Evolutionary conservation across 2,113 vertebrate genomes (phyloP).

Genomic region (Phoxinus phoxinus): DNA sequence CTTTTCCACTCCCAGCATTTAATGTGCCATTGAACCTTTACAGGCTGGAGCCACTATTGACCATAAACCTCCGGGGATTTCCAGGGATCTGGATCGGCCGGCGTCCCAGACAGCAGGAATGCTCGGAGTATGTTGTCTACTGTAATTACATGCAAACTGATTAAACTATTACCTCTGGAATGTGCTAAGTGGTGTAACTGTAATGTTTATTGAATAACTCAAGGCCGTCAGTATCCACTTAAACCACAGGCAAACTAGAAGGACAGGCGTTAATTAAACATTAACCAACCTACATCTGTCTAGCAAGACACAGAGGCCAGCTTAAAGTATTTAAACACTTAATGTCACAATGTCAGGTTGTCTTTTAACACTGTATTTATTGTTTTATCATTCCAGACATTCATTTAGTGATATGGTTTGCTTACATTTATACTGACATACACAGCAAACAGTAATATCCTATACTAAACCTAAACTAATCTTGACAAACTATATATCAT

Average conservation of each 20-base stretch:
- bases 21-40: neutral
- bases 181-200: neutral
- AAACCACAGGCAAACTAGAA: neutral
- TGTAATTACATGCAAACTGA: conserved; percentile 2
- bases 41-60: neutral
- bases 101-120: conserved; percentile 1
- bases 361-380: neutral
- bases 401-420: neutral
- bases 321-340: neutral
- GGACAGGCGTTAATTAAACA: neutral
- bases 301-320: neutral
- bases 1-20: neutral
- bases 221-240: neutral
- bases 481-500: no score
- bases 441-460: no score
- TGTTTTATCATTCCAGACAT: neutral
- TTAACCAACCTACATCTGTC: neutral
- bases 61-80: neutral
- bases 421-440: no score
- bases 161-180: neutral
- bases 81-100: neutral
- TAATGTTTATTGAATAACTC: neutral
- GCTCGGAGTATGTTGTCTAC: neutral
- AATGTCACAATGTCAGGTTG: neutral
- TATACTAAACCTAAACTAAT: no score